Evolutionary conservation across 2,888 invertebrate genomes (phyloP).

Genomic region (Didymodactylos carnosus): DNA sequence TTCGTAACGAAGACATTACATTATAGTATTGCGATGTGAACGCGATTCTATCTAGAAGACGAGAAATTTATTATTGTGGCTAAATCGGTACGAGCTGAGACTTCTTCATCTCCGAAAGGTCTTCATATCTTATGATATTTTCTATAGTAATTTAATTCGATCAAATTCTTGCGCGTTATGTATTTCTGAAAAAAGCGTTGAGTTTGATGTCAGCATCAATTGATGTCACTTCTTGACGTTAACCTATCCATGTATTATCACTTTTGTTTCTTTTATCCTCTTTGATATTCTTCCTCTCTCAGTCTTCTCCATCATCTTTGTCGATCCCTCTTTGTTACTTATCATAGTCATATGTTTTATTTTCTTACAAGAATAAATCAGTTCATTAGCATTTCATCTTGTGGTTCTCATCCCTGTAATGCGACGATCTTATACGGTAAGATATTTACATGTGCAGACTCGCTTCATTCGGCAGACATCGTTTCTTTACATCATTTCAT

Average conservation of each 20-base stretch:
- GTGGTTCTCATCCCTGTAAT: neutral
- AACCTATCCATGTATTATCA: too few relatives aligned
- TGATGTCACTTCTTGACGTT: too few relatives aligned
- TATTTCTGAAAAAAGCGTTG: too few relatives aligned
- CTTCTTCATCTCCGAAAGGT: neutral
- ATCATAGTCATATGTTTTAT: too few relatives aligned
- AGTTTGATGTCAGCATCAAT: too few relatives aligned
- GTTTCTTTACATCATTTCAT: neutral
- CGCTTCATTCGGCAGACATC: too few relatives aligned
- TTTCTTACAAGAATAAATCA: too few relatives aligned
- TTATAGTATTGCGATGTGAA: neutral
- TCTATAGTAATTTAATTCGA: neutral
- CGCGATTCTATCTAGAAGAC: neutral
- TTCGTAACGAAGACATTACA: neutral
- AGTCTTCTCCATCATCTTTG: too few relatives aligned
- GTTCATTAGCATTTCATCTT: neutral
- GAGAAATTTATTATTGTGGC: neutral
- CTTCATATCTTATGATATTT: neutral
- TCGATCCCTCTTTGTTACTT: too few relatives aligned
- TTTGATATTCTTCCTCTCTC: too few relatives aligned
- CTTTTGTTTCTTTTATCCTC: too few relatives aligned
- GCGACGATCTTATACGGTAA: neutral
- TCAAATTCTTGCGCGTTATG: too few relatives aligned
- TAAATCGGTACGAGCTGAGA: neutral
- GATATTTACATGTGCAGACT: neutral